Base-by-base conservation (phyloP, 2,888 invertebrate genomes). In the Malthinus flaveolus region DNA sequence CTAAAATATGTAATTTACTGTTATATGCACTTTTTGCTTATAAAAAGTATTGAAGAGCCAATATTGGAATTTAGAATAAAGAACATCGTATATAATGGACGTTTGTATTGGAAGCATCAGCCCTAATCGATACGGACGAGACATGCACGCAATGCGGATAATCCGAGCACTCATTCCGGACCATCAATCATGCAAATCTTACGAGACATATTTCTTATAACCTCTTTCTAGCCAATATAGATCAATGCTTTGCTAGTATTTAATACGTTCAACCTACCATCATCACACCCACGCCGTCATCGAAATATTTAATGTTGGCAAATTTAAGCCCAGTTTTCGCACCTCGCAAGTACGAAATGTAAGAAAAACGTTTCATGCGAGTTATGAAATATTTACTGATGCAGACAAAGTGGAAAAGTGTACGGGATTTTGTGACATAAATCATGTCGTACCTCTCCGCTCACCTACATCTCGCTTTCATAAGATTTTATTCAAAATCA, bases 151-250 rank as follows among this genome's bases (percentile, higher is more conserved):
- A 74, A 71, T 74, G 73, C 73, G 71, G 74, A 74, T 73, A 74
- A 74, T 74, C 73, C 71, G 59, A 66, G 69, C 69, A 73, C 71
- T 74, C 72, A 72, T 73, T 71, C 69, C 64, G 65, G 65, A 69
- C 71, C 73, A 74, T 74, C 74, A 74, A 74, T 74, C 74, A 74
- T 74, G 74, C 70, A 73, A 73, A 73, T 74, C 72, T 71, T 69
- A 62, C 65, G 66, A 70, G 70, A 63, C 63, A 64, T 64, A 59
- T 60, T 65, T 66, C 66, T 66, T 66, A 67, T 60, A 59, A 56
- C 54, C 54, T 58, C 52, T 50, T 50, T 56, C 53, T 53, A 56
- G 46, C 56, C 56, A 61, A 56, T 55, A 60, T 56, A 56, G 53
- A 56, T 61, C 60, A 53, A 61, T 61, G 59, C 39, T 42, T 46